Conservation (phyloP, 2,888 invertebrate genomes). For the Hydropsyche betteni region DNA sequence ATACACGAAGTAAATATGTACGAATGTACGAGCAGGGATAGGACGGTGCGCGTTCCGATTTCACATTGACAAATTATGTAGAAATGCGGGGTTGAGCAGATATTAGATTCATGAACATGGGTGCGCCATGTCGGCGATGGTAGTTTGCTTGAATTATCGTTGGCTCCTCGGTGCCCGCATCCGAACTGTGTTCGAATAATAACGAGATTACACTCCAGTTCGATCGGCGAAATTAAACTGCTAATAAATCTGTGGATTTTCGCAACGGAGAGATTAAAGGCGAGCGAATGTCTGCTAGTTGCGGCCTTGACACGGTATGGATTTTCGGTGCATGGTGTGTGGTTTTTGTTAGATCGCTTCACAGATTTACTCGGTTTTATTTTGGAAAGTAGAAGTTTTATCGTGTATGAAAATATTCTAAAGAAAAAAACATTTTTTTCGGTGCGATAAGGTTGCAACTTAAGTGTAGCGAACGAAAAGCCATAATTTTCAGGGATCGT, state of each 20-base stretch:
- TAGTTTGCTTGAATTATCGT: constrained; percentile 37
- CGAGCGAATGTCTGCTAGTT: too few relatives aligned
- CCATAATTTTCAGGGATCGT: too few relatives aligned
- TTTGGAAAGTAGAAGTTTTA: too few relatives aligned
- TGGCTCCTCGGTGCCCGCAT: not conserved
- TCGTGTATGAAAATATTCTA: too few relatives aligned
- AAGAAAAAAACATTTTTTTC: too few relatives aligned
- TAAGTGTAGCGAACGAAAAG: constrained; percentile 18
- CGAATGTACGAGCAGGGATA: constrained; percentile 32
- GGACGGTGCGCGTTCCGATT: constrained; percentile 46
- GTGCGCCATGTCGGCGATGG: constrained; percentile 24
- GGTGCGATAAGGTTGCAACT: too few relatives aligned
- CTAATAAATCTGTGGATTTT: not conserved
- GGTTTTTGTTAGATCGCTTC: too few relatives aligned
- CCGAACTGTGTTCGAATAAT: constrained; percentile 17
- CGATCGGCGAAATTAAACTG: constrained; percentile 13
- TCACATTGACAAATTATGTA: constrained; percentile 51
- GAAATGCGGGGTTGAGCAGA: constrained; percentile 35
- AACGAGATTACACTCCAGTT: constrained; percentile 19
- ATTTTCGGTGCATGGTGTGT: too few relatives aligned
- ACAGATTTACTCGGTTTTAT: too few relatives aligned
- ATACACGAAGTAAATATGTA: too few relatives aligned
- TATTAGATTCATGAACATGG: constrained; percentile 36
- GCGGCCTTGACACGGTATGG: too few relatives aligned
- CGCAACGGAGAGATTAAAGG: not conserved